Evolutionary conservation across 2,113 vertebrate genomes (phyloP).

Genomic region (Syrmaticus mikado): DNA sequence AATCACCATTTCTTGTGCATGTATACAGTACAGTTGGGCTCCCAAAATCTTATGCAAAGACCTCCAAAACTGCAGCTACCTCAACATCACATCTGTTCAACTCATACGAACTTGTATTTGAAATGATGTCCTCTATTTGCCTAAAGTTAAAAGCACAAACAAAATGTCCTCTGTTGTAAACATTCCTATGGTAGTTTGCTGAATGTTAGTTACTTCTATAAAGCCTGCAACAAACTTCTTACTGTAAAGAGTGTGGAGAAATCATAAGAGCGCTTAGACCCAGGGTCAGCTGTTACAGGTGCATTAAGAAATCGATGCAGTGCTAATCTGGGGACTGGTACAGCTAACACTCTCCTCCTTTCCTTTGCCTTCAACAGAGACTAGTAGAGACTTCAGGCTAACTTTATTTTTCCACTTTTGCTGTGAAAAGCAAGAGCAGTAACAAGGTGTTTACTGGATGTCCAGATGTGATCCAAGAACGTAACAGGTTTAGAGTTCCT

Average conservation of each 20-base stretch:
- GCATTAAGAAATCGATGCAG: not conserved
- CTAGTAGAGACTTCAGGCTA: not conserved
- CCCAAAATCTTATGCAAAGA: not conserved
- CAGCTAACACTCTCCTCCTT: not conserved
- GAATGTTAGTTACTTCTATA: not conserved
- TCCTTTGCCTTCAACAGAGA: not conserved
- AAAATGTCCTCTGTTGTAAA: not conserved
- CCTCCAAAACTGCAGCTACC: not conserved
- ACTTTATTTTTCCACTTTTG: not conserved
- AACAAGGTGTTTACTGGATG: not conserved
- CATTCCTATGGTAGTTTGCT: not conserved
- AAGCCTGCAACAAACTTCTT: not conserved
- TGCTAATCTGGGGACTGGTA: not conserved
- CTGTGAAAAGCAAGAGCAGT: not conserved
- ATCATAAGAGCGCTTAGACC: not conserved
- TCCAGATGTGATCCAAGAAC: not conserved
- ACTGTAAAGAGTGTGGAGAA: not conserved
- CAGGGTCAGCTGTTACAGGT: not conserved
- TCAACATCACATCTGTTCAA: not conserved
- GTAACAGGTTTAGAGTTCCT: not conserved
- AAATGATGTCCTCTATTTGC: not conserved
- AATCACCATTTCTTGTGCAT: not conserved
- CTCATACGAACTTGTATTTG: not conserved
- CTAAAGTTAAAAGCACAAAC: not conserved
- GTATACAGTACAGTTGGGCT: not conserved